phyloP scores from a whole-genome alignment of 1,140 invertebrate genomes.

The Catajapyx aquilonaris region DNA sequence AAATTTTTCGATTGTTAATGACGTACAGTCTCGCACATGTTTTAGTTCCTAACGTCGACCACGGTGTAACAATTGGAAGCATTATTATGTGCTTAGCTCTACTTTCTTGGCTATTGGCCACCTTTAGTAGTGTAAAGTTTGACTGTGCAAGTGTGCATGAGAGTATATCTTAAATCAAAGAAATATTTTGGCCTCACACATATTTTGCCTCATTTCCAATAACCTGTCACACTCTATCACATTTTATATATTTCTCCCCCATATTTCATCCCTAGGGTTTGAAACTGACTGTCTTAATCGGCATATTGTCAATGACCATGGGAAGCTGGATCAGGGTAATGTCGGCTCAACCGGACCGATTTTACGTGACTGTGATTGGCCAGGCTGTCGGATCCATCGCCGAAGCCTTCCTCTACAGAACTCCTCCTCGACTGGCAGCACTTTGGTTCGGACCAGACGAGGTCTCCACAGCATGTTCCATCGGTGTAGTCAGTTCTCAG shows the following conservation, averaged over 20 bases:
- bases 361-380: constrained; percentile 29
- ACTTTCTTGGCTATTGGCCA: no score
- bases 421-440: constrained; percentile 36
- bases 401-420: constrained; percentile 38
- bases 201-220: no score
- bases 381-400: constrained; percentile 35
- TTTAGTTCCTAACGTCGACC: no score
- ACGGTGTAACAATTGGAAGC: no score
- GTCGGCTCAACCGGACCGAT: constrained; percentile 22
- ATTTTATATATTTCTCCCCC: constrained; percentile 8
- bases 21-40: no score
- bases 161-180: no score
- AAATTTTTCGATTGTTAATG: no score
- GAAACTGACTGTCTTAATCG: constrained; percentile 27
- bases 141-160: no score
- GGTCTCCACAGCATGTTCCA: constrained; percentile 38
- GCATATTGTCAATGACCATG: constrained; percentile 32
- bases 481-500: constrained; percentile 47
- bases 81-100: no score
- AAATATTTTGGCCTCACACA: no score
- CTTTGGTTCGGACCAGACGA: constrained; percentile 39
- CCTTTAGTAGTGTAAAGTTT: no score
- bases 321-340: constrained; percentile 39
- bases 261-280: constrained; percentile 23
- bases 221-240: no score